A percentile compares a stretch with the other conserved stretches of the same genome.
phyloP scores from a whole-genome alignment of 2,113 vertebrate genomes.

The Uria lomvia region DNA sequence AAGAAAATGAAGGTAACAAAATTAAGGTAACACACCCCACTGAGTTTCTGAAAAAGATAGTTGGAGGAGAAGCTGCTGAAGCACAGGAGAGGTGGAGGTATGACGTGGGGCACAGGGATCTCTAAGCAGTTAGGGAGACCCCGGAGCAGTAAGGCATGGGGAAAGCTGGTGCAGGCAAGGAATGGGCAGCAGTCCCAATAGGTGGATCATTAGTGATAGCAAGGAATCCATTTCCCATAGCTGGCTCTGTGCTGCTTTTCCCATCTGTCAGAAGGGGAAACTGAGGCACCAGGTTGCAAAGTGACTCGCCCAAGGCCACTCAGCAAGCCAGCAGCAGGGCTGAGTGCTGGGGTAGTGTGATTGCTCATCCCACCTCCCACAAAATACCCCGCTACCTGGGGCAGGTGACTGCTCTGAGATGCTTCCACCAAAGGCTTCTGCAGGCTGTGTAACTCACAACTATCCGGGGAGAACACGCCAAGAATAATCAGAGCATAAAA shows the following conservation, averaged over 20 bases:
- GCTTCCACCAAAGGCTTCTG: neutral
- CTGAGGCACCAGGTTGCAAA: neutral
- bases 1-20: neutral
- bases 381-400: rapidly evolving
- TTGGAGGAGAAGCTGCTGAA: neutral
- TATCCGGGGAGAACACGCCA: neutral
- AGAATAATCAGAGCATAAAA: neutral
- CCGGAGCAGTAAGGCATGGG: rapidly evolving
- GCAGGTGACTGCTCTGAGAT: neutral
- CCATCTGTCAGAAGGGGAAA: neutral
- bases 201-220: neutral
- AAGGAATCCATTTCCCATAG: neutral
- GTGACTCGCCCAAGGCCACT: neutral
- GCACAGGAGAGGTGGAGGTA: neutral
- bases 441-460: neutral
- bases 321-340: neutral
- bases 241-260: neutral
- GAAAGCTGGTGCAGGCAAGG: neutral
- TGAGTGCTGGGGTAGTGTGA: neutral
- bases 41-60: neutral
- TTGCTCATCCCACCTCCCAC: neutral
- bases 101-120: rapidly evolving
- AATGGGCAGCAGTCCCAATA: neutral
- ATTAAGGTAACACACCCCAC: neutral
- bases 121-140: neutral